Conservation (phyloP, 1,140 invertebrate species). For the Pararge aegeria region DNA sequence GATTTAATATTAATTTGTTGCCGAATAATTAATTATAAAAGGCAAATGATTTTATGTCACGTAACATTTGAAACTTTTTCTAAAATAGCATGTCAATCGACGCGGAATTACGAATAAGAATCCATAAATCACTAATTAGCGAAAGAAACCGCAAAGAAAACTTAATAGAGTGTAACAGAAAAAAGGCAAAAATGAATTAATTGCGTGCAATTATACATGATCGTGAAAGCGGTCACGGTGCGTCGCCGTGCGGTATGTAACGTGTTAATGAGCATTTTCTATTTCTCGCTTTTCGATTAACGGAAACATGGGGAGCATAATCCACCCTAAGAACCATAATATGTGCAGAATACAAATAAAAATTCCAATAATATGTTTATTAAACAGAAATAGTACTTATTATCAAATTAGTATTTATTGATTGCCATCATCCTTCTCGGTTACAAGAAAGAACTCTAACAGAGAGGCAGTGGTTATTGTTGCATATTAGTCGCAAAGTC, state of each 20-base stretch:
- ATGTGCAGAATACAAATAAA: too few relatives aligned
- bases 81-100: slow-evolving; percentile 4
- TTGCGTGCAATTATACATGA: slow-evolving; percentile 63
- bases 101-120: slow-evolving; percentile 18
- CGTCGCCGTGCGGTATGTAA: slow-evolving; percentile 50
- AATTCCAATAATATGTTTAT: too few relatives aligned
- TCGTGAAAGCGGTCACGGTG: slow-evolving; percentile 66
- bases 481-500: too few relatives aligned
- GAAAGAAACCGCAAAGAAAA: slow-evolving; percentile 51
- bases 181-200: slow-evolving; percentile 72
- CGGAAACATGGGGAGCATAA: slow-evolving; percentile 1
- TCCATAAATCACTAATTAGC: slow-evolving; percentile 42
- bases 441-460: too few relatives aligned
- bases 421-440: too few relatives aligned
- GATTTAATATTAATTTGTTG: too few relatives aligned
- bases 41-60: not conserved
- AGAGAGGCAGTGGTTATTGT: too few relatives aligned
- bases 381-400: too few relatives aligned
- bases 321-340: not conserved
- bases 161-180: slow-evolving; percentile 68
- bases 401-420: too few relatives aligned
- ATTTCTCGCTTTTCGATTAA: slow-evolving; percentile 25
- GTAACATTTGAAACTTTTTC: not conserved
- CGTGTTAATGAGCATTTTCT: slow-evolving; percentile 35
- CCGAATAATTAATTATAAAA: too few relatives aligned